Evolutionary conservation across 35 echinoderm and acorn worm species (phyloP).

Genomic region (Hemicentrotus pulcherrimus): DNA sequence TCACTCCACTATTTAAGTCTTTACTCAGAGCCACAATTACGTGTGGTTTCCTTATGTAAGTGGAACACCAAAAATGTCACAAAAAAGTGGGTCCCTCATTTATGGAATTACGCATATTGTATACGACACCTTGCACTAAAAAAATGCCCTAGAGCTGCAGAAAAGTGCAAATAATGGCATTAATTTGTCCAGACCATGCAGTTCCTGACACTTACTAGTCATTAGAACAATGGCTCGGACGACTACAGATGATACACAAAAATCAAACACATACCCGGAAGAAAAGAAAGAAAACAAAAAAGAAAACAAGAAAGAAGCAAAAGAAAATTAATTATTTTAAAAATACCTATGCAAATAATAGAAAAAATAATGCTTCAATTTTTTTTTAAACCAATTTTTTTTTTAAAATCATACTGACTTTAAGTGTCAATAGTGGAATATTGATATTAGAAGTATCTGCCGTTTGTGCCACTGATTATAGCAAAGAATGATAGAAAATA

Average conservation of each 20-base stretch:
- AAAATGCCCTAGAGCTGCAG: neutral
- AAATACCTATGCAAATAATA: neutral
- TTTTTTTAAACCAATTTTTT: too few relatives aligned
- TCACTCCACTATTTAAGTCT: too few relatives aligned
- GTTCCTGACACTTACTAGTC: conserved; percentile 76
- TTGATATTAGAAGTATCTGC: neutral
- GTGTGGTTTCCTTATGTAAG: too few relatives aligned
- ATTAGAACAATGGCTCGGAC: conserved; percentile 83
- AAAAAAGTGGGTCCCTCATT: too few relatives aligned
- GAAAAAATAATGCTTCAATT: neutral
- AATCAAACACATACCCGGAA: conserved; percentile 6
- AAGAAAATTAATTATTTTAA: neutral
- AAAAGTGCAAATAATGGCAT: neutral
- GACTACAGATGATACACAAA: conserved; percentile 64
- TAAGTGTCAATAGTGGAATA: neutral
- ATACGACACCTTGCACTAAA: too few relatives aligned
- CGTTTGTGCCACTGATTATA: neutral
- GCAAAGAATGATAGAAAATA: too few relatives aligned
- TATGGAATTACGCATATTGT: too few relatives aligned
- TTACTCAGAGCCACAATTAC: too few relatives aligned
- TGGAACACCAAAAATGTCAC: too few relatives aligned
- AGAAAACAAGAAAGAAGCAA: neutral
- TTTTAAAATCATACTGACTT: neutral
- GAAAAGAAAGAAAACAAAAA: neutral
- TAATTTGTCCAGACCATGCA: neutral